Base-by-base conservation (phyloP, 1,140 invertebrate species). In the Sitophilus oryzae region DNA sequence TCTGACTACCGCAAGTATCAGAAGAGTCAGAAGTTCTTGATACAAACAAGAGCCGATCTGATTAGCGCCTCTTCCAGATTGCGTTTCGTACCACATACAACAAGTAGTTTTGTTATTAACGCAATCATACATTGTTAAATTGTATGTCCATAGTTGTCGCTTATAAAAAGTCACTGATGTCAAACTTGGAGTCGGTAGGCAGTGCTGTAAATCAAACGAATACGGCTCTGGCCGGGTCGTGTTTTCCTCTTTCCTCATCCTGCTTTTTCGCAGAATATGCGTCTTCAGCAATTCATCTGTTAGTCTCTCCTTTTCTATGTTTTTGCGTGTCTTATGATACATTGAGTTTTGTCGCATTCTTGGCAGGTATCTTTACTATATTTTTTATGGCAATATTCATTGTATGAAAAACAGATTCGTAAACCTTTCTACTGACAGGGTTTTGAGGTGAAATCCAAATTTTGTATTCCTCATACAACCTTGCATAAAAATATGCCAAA, bases 41-140 rank as follows among this genome's bases (percentile, higher is more conserved):
- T 2, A 44, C 1, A 44, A 2, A 16, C 42, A 44, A 16, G 42
- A 44, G 1, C 18, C 42, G 1, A 44, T n/a, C 5, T 44, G 42
- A 10, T 44, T 44, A 10, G 42, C 42, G 1, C 42, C 42, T 20
- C 42, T 44, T 5, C 42, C 42, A 2, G 42, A 44, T 14, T 8
- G 1, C 9, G 15, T 44, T 21, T 44, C 16, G 10, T 44, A 16
- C 19, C 42, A 44, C 42, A 44, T 44, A 20, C 1, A 44, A 44
- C 19, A 44, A 20, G 1, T 2, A 21, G 15, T 10, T 20, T 25
- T 22, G 18, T 44, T 44, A 21, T 1, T 6, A 2, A 21, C 18
- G 1, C 14, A 44, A 3, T 44, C 42, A 44, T 44, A 10, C 1
- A 44, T 44, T n/a, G 36, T 38, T 2, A 38, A 6, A 15, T 37